Evolutionary conservation across 2,797 vertebrate species (phyloP).

Genomic region (Tadarida brasiliensis): DNA sequence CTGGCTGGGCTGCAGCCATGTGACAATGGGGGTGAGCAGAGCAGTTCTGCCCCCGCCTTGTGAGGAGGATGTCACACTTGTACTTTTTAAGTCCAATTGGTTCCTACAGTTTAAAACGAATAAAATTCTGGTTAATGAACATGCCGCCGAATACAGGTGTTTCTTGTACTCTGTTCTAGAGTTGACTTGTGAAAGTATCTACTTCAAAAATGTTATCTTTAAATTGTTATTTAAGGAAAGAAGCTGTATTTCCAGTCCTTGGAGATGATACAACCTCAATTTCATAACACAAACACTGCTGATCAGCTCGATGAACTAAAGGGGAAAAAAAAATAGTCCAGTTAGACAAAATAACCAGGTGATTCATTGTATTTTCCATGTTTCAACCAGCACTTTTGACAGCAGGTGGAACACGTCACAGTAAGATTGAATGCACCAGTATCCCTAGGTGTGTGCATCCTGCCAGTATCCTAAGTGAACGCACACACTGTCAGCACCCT

Average conservation of each 20-base stretch:
- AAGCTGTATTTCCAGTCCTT: background rate
- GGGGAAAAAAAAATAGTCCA: background rate
- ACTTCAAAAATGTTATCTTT: background rate
- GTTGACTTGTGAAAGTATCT: background rate
- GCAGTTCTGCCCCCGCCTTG: rapidly evolving
- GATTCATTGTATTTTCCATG: background rate
- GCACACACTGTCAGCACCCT: background rate
- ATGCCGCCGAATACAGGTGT: background rate
- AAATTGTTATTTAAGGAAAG: background rate
- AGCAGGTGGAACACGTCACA: background rate
- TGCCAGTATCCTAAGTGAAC: background rate
- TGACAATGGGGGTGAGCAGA: background rate
- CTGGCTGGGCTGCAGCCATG: constrained; percentile 89
- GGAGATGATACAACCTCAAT: background rate
- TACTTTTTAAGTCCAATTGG: background rate
- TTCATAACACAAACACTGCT: background rate
- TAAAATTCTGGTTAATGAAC: background rate
- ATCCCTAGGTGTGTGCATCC: background rate
- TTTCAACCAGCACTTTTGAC: background rate
- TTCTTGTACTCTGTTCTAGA: background rate
- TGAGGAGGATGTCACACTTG: rapidly evolving
- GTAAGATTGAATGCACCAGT: background rate
- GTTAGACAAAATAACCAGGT: background rate
- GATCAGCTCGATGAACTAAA: constrained; percentile 6
- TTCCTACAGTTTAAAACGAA: background rate